These are phyloP conservation scores for Marcusenius ussheri DNA, from an alignment of 2,113 vertebrate species.

Conservation along the genomic window DNA sequence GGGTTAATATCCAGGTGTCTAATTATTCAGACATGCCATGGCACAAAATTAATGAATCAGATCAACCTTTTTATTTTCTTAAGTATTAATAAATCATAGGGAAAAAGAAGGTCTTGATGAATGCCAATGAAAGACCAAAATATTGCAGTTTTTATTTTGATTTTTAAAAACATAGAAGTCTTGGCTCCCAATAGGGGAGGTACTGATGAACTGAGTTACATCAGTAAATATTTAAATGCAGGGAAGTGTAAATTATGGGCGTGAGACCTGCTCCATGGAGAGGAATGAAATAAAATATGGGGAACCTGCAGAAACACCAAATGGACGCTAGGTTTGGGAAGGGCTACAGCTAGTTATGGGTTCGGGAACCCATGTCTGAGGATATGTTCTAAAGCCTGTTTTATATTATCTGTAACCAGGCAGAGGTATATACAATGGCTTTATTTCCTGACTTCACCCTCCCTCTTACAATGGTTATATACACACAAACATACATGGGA, in stretches of 20 bases:
- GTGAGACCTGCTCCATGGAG: neutral
- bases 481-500: neutral
- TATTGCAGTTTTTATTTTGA: neutral
- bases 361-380: neutral
- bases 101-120: neutral
- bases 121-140: neutral
- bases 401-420: neutral
- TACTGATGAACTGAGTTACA: neutral
- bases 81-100: conserved; percentile 1
- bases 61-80: neutral
- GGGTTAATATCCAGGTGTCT: conserved; percentile 7
- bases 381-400: neutral
- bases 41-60: neutral
- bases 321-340: neutral
- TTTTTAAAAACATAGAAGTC: neutral
- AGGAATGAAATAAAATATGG: neutral
- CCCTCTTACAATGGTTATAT: neutral
- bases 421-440: neutral
- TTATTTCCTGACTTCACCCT: neutral
- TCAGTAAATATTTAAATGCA: neutral
- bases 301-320: neutral
- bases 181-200: neutral
- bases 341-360: neutral
- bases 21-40: conserved; percentile 17
- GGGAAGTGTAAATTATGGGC: neutral